Conservation (phyloP, 2,888 invertebrate genomes). For the Villa cingulata region DNA sequence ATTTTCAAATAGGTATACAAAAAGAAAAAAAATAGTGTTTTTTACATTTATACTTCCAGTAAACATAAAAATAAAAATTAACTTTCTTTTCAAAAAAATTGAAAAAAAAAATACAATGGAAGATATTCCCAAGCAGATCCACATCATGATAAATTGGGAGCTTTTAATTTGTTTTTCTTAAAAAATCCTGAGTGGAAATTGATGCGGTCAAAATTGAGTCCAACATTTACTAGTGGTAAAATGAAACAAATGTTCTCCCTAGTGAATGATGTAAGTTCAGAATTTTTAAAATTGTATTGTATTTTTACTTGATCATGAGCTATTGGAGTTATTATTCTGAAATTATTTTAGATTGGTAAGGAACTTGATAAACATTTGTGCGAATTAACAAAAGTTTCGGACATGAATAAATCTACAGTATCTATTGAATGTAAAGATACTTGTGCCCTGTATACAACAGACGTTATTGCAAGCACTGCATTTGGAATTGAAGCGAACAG, state of each 20-base stretch:
- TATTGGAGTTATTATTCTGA: constrained; percentile 9
- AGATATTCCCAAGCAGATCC: constrained; percentile 24
- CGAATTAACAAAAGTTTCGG: constrained; percentile 19
- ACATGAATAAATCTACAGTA: constrained; percentile 7
- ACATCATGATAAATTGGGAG: constrained; percentile 30
- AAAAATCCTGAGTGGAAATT: constrained; percentile 36
- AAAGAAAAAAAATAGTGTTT: no score
- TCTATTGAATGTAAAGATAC: constrained; percentile 28
- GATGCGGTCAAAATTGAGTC: constrained; percentile 35
- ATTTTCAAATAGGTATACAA: constrained; percentile 28
- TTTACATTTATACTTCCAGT: no score
- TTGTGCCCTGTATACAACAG: constrained; percentile 32
- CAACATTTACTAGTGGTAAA: constrained; percentile 36
- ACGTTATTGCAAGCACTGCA: constrained; percentile 38
- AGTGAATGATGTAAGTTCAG: not conserved
- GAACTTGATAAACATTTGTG: constrained; percentile 25
- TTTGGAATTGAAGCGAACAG: constrained; percentile 38
- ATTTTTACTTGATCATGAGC: no score
- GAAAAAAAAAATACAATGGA: no score
- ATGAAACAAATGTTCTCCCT: constrained; percentile 33
- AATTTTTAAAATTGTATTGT: no score
- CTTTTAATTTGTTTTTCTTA: constrained; percentile 34
- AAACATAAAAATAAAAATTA: no score
- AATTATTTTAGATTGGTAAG: constrained; percentile 21
- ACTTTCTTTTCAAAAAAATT: no score